Percentiles rank a stretch among this genome's conserved stretches.
Evolutionary conservation across 2,797 vertebrate genomes (phyloP).

Genomic region (Naso thynnoides): DNA sequence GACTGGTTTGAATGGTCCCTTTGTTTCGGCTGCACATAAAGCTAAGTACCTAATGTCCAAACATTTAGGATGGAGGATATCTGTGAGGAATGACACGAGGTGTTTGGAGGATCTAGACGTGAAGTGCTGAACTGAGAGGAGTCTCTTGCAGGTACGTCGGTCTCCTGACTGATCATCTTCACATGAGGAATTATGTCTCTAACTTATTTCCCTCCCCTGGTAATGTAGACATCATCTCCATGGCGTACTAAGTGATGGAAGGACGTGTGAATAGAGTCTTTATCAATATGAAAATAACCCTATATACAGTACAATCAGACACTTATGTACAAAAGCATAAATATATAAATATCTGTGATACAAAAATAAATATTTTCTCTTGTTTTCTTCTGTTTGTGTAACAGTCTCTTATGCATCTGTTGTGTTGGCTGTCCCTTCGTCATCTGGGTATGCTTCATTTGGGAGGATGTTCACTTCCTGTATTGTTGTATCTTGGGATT

Average conservation of each 20-base stretch:
- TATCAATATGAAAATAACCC: slow-evolving; percentile 85
- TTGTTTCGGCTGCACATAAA: slow-evolving; percentile 63
- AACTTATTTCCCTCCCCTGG: slow-evolving; percentile 32
- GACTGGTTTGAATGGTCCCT: slow-evolving; percentile 59
- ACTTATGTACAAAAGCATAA: slow-evolving; percentile 98
- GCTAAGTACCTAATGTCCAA: slow-evolving; percentile 56
- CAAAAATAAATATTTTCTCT: slow-evolving; percentile 98
- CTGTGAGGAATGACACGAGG: slow-evolving; percentile 53
- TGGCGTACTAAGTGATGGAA: slow-evolving; percentile 39
- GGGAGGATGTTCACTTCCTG: slow-evolving; percentile 79
- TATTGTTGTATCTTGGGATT: slow-evolving; percentile 69
- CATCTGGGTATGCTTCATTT: slow-evolving; percentile 60
- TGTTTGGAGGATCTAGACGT: slow-evolving; percentile 30
- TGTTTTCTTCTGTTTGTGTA: slow-evolving; percentile 62
- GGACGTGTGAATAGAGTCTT: slow-evolving; percentile 65
- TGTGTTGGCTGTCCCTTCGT: slow-evolving; percentile 59
- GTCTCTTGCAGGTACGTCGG: slow-evolving; percentile 17
- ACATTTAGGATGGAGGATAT: slow-evolving; percentile 41
- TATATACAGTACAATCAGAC: slow-evolving; percentile 88
- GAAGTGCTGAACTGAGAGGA: slow-evolving; percentile 72
- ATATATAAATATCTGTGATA: slow-evolving; percentile 99
- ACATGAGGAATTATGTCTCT: slow-evolving; percentile 47
- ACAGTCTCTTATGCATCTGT: slow-evolving; percentile 79
- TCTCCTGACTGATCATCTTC: slow-evolving; percentile 41
- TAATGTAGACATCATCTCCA: slow-evolving; percentile 64